These are phyloP conservation scores for Mercenaria mercenaria DNA, from an alignment of 1,140 invertebrate genomes.

Conservation along the genomic window DNA sequence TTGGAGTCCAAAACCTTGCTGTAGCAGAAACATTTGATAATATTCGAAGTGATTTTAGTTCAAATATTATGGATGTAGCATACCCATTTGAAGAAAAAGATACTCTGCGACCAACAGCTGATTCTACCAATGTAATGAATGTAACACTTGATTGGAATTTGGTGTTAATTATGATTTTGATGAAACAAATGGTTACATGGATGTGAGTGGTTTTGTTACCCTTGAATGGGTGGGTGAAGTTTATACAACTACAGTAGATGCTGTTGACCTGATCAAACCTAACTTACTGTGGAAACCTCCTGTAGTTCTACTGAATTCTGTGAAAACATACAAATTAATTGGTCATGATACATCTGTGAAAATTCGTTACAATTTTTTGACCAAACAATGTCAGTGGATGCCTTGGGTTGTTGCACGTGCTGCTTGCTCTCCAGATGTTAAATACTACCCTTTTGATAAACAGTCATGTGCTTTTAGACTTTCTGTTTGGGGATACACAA, in stretches of 20 bases:
- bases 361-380: constrained; percentile 22
- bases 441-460: constrained; percentile 56
- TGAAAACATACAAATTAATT: constrained; percentile 32
- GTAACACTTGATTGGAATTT: constrained; percentile 46
- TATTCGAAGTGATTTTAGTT: background rate
- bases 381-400: constrained; percentile 31
- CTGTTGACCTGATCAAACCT: background rate
- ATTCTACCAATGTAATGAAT: background rate
- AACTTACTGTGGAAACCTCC: constrained; percentile 42
- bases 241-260: background rate
- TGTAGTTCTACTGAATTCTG: constrained; percentile 50
- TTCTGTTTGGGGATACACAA: constrained; percentile 38
- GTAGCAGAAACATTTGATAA: background rate
- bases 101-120: constrained; percentile 5
- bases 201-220: constrained; percentile 45
- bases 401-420: constrained; percentile 33
- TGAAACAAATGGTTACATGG: constrained; percentile 59
- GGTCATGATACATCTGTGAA: constrained; percentile 6
- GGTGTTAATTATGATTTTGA: constrained; percentile 58
- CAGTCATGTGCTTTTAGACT: constrained; percentile 46
- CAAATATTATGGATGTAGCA: background rate
- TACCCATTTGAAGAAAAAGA: background rate
- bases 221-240: constrained; percentile 9
- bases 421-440: constrained; percentile 46
- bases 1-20: too few species aligned